Percentiles rank a stretch among this genome's conserved stretches.
phyloP scores from a whole-genome alignment of 2,888 invertebrate species.

The Lottia scabra region DNA sequence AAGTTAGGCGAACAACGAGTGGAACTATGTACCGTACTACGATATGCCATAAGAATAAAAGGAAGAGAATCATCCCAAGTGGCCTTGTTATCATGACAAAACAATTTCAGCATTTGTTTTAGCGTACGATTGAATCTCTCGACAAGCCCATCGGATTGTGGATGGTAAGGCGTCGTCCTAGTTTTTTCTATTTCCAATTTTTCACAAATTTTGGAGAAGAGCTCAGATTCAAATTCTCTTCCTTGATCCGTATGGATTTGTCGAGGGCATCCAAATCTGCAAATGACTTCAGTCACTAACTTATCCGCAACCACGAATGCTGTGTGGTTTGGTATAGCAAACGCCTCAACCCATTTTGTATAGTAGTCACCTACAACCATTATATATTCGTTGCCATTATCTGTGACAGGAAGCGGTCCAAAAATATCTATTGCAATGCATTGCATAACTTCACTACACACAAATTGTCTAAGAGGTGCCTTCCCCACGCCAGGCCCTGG shows the following conservation, averaged over 20 bases:
- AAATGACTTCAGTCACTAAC: not conserved
- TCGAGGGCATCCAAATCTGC: not conserved
- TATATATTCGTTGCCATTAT: conserved; percentile 7
- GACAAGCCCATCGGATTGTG: not conserved
- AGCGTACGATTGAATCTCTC: not conserved
- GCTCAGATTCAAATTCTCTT: not conserved
- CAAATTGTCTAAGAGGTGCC: conserved; percentile 25
- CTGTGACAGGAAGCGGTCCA: conserved; percentile 14
- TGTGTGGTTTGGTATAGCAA: not conserved
- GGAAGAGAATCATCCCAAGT: not conserved
- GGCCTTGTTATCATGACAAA: not conserved
- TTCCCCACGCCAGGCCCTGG: conserved; percentile 32
- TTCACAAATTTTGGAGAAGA: not conserved
- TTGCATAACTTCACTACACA: conserved; percentile 17
- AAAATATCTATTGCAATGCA: conserved; percentile 29
- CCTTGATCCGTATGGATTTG: not conserved
- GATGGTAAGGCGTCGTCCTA: not conserved
- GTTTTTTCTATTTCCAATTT: not conserved
- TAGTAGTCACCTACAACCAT: too few species aligned
- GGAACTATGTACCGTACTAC: not conserved
- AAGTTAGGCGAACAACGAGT: too few species aligned
- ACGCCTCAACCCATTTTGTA: too few species aligned
- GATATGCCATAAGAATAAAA: not conserved
- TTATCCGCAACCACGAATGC: not conserved
- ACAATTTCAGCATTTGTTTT: not conserved